A percentile compares a stretch with the other conserved stretches of the same genome.
phyloP scores from a whole-genome alignment of 2,797 vertebrate genomes.

The Gymnoscopelus microlampas region DNA sequence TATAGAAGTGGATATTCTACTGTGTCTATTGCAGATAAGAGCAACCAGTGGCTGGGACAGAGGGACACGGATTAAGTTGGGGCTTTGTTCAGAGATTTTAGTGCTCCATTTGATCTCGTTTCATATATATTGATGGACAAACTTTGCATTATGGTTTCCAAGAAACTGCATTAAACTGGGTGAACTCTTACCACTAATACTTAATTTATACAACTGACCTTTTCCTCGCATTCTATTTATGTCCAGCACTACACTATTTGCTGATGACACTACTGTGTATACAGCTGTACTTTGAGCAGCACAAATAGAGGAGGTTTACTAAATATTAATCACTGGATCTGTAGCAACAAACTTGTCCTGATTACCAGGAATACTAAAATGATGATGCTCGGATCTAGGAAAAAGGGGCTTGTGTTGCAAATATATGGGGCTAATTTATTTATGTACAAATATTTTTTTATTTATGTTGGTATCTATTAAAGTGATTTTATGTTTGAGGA shows the following conservation, averaged over 20 bases:
- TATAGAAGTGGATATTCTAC: not conserved
- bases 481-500: no score
- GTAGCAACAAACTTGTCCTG: conserved; percentile 5
- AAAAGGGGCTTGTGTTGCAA: no score
- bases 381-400: no score
- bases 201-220: conserved; percentile 14
- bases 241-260: not conserved
- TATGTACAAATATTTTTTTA: no score
- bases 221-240: not conserved
- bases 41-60: not conserved
- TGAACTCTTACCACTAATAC: not conserved
- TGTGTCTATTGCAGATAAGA: not conserved
- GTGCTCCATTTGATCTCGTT: not conserved
- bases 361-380: no score
- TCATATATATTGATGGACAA: not conserved
- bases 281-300: not conserved
- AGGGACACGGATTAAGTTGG: not conserved
- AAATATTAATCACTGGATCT: not conserved
- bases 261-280: conserved; percentile 10
- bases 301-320: not conserved
- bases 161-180: not conserved
- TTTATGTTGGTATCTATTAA: no score
- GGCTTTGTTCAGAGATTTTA: not conserved
- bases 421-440: no score
- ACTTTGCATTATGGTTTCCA: not conserved